Evolutionary conservation across 1,140 invertebrate genomes (phyloP), one percentile per base, ranked within the genome.

Genomic region (Procambarus clarkii): DNA sequence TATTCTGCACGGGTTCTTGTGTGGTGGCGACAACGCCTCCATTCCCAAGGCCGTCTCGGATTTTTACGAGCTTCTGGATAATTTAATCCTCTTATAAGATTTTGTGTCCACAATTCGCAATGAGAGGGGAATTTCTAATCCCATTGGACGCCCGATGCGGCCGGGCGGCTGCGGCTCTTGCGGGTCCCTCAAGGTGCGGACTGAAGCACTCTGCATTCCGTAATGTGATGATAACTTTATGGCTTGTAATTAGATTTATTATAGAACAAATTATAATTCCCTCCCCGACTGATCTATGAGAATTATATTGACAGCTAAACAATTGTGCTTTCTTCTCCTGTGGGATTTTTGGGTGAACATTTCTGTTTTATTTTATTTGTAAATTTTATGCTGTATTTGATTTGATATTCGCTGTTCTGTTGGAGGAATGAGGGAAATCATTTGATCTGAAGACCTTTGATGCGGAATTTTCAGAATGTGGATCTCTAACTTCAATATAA

Each of bases 51-150:
- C 80, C 81, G 81, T 46, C 54, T 46, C 54, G 64, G n/a, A 83
- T 69, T 83, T 69, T 83, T 83, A 83, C 81, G 81, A 83, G 81
- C 58, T 69, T 83, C 58, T 69, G 60, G 81, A 69, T 83, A 83
- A 83, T 83, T 83, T 83, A 83, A 83, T 83, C 81, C 81, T 64
- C 81, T 83, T 83, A 83, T 83, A 69, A 45, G 81, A 83, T 83
- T 83, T 69, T 83, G 80, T 60, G 81, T 83, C 81, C 81, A 83
- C 81, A 83, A 83, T 83, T 69, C 64, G 58, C 81, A 83, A 69
- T 69, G 64, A 83, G 81, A 83, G 58, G 81, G 81, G 64, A 79
- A 83, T 83, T 69, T 69, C 81, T 83, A 83, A 83, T 83, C 81
- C 81, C 54, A 69, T 64, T 83, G 81, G 81, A 58, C 81, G 24